Base-by-base conservation (phyloP, 2,888 invertebrate species). In the Therioaphis trifolii region DNA sequence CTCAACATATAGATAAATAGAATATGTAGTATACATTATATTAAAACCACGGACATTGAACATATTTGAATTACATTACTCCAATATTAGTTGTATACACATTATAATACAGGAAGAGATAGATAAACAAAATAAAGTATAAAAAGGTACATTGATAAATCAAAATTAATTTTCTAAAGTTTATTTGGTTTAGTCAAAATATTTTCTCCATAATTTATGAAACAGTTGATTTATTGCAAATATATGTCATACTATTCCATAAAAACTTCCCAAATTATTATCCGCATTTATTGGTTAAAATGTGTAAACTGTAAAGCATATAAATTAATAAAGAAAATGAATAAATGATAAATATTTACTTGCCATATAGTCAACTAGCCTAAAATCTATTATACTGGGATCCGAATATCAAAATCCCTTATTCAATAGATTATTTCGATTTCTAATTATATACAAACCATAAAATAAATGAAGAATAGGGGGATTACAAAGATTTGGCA, bases 371-470 rank as follows among this genome's bases (percentile, higher is more conserved):
- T 7, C n/a, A 63, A 18, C 63, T 11, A n/a, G 9, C 66, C 66
- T n/a, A 40, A 21, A 40, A 21, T 40, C n/a, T 68, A 68, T 35
- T 21, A 14, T 4, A 40, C 11, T 40, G 24, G 21, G 29, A 0
- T 43, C 11, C 46, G 29, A 15, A 18, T 35, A 66, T 21, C 40
- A 52, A 74, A 58, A 74, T 72, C 21, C 7, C 7, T 5, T n/a
- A 40, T 15, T 3, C 9, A 24, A 76, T 52, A 49, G 66, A 52
- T 66, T 66, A 35, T 66, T 68, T 27, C 21, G 18, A 40, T 46
- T 52, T 52, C 2, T 68, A 78, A 66, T 77, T 68, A 68, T 49
- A 49, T 18, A 61, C n/a, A 68, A 40, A 55, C 78, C 52, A 40
- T 55, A 24, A 24, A 68, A 68, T 55, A 66, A 78, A 77, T 55